These are phyloP conservation scores for Ramphastos sulfuratus DNA, from an alignment of 2,113 vertebrate species.

Conservation along the genomic window DNA sequence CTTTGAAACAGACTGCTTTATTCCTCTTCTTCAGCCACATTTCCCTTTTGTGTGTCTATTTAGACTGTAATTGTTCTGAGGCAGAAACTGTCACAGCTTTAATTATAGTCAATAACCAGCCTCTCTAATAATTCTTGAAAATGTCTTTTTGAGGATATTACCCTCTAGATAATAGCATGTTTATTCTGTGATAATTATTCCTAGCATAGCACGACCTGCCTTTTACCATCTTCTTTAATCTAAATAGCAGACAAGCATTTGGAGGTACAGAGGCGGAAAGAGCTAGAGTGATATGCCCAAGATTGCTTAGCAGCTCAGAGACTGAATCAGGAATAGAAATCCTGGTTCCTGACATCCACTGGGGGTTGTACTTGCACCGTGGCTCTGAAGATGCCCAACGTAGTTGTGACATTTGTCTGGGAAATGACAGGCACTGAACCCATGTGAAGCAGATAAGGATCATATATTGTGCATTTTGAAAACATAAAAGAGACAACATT, in stretches of 20 bases:
- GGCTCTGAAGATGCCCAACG: background rate
- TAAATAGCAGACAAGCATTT: background rate
- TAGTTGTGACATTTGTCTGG: background rate
- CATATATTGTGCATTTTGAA: background rate
- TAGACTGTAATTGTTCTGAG: background rate
- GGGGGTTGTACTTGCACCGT: background rate
- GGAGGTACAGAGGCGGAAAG: background rate
- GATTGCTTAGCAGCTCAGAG: background rate
- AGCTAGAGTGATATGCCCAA: background rate
- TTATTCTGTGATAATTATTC: background rate
- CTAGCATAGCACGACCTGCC: background rate
- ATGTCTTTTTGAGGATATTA: background rate
- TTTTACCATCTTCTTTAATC: background rate
- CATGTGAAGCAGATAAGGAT: background rate
- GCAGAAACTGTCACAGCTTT: background rate
- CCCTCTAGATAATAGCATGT: background rate
- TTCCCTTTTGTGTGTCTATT: background rate
- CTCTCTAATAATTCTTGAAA: background rate
- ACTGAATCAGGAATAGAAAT: background rate
- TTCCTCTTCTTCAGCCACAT: background rate
- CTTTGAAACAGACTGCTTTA: background rate
- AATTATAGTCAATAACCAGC: background rate
- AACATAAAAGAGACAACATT: background rate
- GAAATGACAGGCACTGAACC: background rate
- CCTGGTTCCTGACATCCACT: background rate